A percentile compares a stretch with the other conserved stretches of the same genome.
These are phyloP conservation scores for Opisthocomus hoazin DNA, from an alignment of 2,113 vertebrate species.

Conservation along the genomic window DNA sequence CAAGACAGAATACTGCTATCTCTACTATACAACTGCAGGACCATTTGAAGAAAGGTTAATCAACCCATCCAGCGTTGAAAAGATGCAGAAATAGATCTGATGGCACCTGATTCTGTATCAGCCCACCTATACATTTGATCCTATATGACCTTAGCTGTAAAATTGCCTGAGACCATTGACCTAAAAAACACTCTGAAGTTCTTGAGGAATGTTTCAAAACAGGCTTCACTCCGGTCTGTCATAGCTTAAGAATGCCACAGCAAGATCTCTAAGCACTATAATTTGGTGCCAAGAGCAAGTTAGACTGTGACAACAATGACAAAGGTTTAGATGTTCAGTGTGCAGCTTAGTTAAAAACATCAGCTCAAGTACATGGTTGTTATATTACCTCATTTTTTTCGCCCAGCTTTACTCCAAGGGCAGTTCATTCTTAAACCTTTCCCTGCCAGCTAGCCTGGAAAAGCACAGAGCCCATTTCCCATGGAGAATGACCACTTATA, in stretches of 20 bases:
- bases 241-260: neutral
- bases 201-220: neutral
- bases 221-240: accelerated
- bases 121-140: neutral
- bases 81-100: neutral
- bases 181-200: neutral
- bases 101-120: neutral
- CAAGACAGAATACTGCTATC: neutral
- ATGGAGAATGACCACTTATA: accelerated
- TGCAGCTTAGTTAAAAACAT: neutral
- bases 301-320: neutral
- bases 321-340: neutral
- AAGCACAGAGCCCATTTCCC: neutral
- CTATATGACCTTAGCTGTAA: neutral
- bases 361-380: neutral
- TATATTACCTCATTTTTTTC: neutral
- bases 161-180: neutral
- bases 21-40: neutral
- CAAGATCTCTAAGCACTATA: neutral
- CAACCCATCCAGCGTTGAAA: neutral
- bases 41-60: neutral
- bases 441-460: neutral
- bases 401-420: neutral
- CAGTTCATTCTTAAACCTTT: neutral
- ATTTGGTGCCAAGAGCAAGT: neutral